phyloP scores from a whole-genome alignment of 2,888 invertebrate species.

The Troilus luridus region DNA sequence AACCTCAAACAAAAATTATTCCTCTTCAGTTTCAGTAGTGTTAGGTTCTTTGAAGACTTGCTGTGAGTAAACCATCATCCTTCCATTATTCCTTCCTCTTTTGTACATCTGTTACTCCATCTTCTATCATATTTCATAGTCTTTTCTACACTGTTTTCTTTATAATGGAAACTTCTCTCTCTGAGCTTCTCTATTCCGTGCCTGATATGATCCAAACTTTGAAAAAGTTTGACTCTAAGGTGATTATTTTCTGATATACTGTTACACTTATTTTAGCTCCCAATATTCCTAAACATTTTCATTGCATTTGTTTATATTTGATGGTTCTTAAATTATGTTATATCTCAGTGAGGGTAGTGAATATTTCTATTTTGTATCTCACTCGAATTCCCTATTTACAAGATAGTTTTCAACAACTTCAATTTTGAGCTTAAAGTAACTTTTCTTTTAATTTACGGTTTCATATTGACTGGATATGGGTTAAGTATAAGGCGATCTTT shows the following conservation, averaged over 20 bases:
- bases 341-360: too few species aligned
- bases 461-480: too few species aligned
- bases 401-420: too few species aligned
- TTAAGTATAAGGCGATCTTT: too few species aligned
- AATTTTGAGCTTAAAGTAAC: too few species aligned
- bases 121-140: background rate
- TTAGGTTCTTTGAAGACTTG: background rate
- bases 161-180: background rate
- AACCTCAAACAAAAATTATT: background rate
- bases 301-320: too few species aligned
- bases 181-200: background rate
- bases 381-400: too few species aligned
- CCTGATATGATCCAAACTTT: background rate
- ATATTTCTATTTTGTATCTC: too few species aligned
- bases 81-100: background rate
- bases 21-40: background rate
- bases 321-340: too few species aligned
- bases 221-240: too few species aligned
- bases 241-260: background rate
- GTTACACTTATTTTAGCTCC: background rate
- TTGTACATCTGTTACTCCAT: background rate
- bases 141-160: background rate
- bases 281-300: too few species aligned
- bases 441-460: too few species aligned
- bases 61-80: background rate